Conservation (phyloP, 2,113 vertebrate genomes). For the Gobius niger region DNA sequence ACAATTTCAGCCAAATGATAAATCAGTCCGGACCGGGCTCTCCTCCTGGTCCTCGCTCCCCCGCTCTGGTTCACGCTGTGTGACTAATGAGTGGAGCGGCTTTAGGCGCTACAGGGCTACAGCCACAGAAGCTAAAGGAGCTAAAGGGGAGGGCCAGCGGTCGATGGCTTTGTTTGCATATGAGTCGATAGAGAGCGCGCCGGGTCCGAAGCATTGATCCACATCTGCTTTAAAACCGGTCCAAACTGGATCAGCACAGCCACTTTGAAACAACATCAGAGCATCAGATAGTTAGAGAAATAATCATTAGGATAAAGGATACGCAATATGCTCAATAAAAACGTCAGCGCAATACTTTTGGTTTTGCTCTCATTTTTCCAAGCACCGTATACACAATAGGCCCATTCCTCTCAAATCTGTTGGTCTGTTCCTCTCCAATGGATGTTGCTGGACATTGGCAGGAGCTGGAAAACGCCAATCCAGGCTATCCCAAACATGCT, state of each 20-base stretch:
- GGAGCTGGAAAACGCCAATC: no score
- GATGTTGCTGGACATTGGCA: no score
- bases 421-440: no score
- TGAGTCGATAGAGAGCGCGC: neutral
- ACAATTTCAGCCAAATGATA: constrained; percentile 16
- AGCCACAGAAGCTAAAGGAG: neutral
- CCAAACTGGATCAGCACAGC: neutral
- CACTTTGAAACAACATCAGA: neutral
- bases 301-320: neutral
- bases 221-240: neutral
- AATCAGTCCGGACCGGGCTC: constrained; percentile 17
- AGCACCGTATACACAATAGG: no score
- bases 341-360: no score
- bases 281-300: neutral
- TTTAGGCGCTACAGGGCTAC: neutral
- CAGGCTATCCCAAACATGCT: no score
- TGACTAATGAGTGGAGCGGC: constrained; percentile 35
- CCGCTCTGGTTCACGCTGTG: constrained; percentile 17
- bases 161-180: constrained; percentile 5
- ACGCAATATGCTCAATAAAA: no score
- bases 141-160: neutral
- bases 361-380: no score
- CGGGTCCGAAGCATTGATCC: neutral
- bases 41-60: constrained; percentile 13
- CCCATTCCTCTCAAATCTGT: no score